These are phyloP conservation scores for Nysson spinosus DNA, from an alignment of 2,888 invertebrate species.

Conservation along the genomic window DNA sequence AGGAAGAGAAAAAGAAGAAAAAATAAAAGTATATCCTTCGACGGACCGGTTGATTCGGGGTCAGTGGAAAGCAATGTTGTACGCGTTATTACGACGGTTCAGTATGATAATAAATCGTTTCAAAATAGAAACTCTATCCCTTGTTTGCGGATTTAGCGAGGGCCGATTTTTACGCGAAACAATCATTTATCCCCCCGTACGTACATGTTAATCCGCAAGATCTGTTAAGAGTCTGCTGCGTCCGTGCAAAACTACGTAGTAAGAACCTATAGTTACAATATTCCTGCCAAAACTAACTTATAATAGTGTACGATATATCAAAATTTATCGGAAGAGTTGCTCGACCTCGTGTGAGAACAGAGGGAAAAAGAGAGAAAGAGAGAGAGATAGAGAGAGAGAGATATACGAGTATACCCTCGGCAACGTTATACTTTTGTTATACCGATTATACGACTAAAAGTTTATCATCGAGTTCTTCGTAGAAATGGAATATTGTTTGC, in stretches of 20 bases:
- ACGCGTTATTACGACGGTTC: conserved; percentile 48
- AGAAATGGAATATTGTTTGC: too few species aligned
- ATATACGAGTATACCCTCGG: conserved; percentile 20
- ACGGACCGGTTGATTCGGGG: too few species aligned
- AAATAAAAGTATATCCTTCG: conserved; percentile 14
- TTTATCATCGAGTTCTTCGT: not conserved
- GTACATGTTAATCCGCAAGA: too few species aligned
- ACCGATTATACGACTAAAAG: conserved; percentile 10
- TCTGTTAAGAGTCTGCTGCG: conserved; percentile 31
- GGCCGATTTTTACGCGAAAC: not conserved
- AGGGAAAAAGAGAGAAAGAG: too few species aligned
- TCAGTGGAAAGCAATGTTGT: conserved; percentile 48
- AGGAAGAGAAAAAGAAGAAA: not conserved
- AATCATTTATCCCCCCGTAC: too few species aligned
- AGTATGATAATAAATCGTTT: conserved; percentile 51
- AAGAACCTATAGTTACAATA: conserved; percentile 66
- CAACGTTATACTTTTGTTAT: conserved; percentile 15
- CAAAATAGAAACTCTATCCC: conserved; percentile 34
- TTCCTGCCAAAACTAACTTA: conserved; percentile 76
- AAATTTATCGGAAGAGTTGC: conserved; percentile 69
- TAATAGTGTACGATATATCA: conserved; percentile 61
- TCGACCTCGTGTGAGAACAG: too few species aligned
- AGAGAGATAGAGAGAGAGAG: too few species aligned
- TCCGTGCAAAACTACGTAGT: conserved; percentile 35
- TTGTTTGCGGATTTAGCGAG: not conserved